Base-by-base conservation (phyloP, 2,113 vertebrate genomes). In the Agelaius phoeniceus region DNA sequence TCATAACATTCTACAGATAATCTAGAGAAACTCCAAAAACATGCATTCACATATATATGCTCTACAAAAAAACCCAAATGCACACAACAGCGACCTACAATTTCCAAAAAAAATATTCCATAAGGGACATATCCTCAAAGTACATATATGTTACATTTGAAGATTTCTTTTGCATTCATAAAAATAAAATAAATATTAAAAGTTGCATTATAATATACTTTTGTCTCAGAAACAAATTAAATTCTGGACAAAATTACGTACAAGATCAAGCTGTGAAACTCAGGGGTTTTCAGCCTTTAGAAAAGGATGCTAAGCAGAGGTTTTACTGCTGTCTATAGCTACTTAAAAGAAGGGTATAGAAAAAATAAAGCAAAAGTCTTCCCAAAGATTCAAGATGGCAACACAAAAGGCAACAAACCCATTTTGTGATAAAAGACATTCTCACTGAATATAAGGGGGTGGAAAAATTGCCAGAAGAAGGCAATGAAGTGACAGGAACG, bases 1-100 rank as follows among this genome's bases (percentile, higher is more conserved):
- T 37, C 31, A 66, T 16, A 20, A 43, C 49, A 6, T 55, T 82
- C 21, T 61, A 63, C 1, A 2, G 15, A n/a, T 27, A 35, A 71
- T 27, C 57, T 49, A 77, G 21, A 88, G 58, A 90, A 74, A 72
- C 37, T 84, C 71, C 10, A 67, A 37, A 92, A 89, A 6, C 13
- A 4, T 22, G 22, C 9, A 33, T 16, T 24, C 46, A 77, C n/a
- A 84, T 3, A 30, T n/a, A 51, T 1, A 28, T 7, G 35, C 8
- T 68, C 13, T 82, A 57, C 14, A 59, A 66, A 59, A 57, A 89
- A 73, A 31, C 0, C 0, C 2, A 84, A 62, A 35, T 5, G 6
- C 22, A 39, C 15, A 22, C 27, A 76, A 48, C 13, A 41, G 11
- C 0, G 0, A 71, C 24, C 26, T 39, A 54, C 13, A 75, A 10